Evolutionary conservation across 2,888 invertebrate genomes (phyloP), one percentile per base, ranked within the genome.

Genomic region (Leuctra nigra): DNA sequence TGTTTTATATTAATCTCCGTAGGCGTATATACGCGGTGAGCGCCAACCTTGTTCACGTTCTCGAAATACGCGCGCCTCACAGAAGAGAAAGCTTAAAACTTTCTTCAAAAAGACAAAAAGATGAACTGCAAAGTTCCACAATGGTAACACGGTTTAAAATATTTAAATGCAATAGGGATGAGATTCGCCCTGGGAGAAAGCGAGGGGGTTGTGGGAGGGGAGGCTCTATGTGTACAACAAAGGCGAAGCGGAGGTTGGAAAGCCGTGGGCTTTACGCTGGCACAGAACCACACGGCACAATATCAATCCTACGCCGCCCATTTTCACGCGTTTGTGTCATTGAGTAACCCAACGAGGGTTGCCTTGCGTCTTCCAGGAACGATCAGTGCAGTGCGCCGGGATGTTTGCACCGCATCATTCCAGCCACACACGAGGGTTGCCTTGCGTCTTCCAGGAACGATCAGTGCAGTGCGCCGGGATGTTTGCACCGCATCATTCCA

Each of bases 1-100:
- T 44, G 44, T 44, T 44, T 44, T 44, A 18, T 44, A 44, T 44
- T 44, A 44, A 44, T 44, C 44, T 14, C 44, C 44, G 44, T 20
- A 23, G 23, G 41, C 41, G 16, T 14, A 18, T n/a, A n/a, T n/a
- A n/a, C n/a, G n/a, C n/a, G n/a, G n/a, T n/a, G n/a, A n/a, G n/a
- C n/a, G n/a, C n/a, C n/a, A n/a, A n/a, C n/a, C n/a, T n/a, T n/a
- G n/a, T n/a, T n/a, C n/a, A n/a, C n/a, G n/a, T n/a, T n/a, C 39
- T 18, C 20, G n/a, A 20, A 39, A 20, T 16, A 39, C 16, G 39
- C 16, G 18, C 20, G 44, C 38, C 44, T 22, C 7, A 7, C 9
- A 3, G 23, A 20, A 44, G 3, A n/a, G n/a, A 23, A 44, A 23
- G 44, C 23, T 44, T n/a, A 44, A 44, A 20, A 22, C n/a, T 23